These are phyloP conservation scores for Bedellia somnulentella DNA, from an alignment of 2,888 invertebrate genomes.

Conservation along the genomic window DNA sequence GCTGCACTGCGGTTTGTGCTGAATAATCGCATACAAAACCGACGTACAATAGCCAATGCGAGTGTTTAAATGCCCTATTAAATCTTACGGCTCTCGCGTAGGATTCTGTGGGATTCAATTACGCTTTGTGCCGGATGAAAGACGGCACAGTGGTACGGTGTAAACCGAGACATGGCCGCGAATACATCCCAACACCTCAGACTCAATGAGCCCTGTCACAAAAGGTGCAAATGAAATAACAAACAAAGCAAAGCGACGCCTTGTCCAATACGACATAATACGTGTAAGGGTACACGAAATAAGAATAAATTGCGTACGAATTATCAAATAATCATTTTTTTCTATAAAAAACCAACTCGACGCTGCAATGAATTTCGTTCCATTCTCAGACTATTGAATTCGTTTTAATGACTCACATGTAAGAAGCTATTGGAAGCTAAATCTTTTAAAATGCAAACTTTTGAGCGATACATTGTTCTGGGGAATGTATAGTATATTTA, in stretches of 20 bases:
- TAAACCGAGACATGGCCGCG: slow-evolving; percentile 48
- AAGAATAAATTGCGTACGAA: too few species aligned
- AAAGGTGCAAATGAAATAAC: slow-evolving; percentile 53
- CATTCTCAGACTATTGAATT: too few species aligned
- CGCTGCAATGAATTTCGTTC: too few species aligned
- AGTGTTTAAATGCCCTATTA: slow-evolving; percentile 62
- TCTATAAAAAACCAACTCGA: too few species aligned
- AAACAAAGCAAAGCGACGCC: slow-evolving; percentile 34
- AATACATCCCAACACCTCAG: slow-evolving; percentile 59
- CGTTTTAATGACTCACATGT: too few species aligned
- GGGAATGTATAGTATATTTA: too few species aligned
- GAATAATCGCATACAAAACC: slow-evolving; percentile 56
- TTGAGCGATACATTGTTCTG: too few species aligned
- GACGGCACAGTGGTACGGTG: slow-evolving; percentile 48
- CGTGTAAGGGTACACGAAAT: too few species aligned
- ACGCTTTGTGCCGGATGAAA: slow-evolving; percentile 59
- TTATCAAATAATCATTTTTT: too few species aligned
- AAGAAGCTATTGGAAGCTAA: too few species aligned
- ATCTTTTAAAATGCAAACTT: too few species aligned
- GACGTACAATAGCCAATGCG: slow-evolving; percentile 57
- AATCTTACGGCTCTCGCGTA: slow-evolving; percentile 54
- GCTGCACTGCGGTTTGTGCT: slow-evolving; percentile 42
- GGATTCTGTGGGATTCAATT: slow-evolving; percentile 61
- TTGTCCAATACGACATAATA: too few species aligned
- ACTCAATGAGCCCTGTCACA: slow-evolving; percentile 56